A percentile compares a stretch with the other conserved stretches of the same genome.
Evolutionary conservation across 2,797 vertebrate genomes (phyloP).

Genomic region (Pelochelys cantorii): DNA sequence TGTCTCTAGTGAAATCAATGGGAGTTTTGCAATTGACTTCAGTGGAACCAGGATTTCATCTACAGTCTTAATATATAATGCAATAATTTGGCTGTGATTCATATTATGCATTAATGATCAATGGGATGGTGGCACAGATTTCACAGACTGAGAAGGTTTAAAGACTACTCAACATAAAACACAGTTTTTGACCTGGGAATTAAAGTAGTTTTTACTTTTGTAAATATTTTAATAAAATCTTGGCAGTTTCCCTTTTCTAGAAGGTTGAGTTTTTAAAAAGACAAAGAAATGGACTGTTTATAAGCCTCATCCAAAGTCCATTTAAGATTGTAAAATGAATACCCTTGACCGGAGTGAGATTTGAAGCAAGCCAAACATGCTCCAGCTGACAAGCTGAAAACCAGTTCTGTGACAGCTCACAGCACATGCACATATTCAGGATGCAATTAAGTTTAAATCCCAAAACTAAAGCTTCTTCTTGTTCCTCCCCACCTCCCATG

Average conservation of each 20-base stretch:
- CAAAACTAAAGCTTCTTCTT: background rate
- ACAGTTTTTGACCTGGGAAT: background rate
- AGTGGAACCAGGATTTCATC: background rate
- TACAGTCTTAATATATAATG: background rate
- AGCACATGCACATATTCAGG: background rate
- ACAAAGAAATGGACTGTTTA: background rate
- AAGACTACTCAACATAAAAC: too few relatives aligned
- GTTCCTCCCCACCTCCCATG: background rate
- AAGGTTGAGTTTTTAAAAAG: background rate
- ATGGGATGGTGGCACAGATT: background rate
- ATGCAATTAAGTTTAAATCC: background rate
- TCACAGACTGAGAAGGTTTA: background rate
- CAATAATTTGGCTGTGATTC: background rate
- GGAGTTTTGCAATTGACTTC: background rate
- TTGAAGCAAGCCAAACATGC: background rate
- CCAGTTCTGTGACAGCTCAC: background rate
- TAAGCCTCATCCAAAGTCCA: background rate
- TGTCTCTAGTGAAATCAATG: background rate
- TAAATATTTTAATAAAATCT: background rate
- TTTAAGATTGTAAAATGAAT: background rate
- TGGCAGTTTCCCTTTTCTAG: background rate
- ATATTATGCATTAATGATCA: background rate
- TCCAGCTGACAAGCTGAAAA: background rate
- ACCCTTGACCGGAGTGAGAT: background rate
- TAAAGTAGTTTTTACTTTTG: background rate